Base-by-base conservation (phyloP, 2,113 vertebrate genomes). In the Nesogale talazaci region DNA sequence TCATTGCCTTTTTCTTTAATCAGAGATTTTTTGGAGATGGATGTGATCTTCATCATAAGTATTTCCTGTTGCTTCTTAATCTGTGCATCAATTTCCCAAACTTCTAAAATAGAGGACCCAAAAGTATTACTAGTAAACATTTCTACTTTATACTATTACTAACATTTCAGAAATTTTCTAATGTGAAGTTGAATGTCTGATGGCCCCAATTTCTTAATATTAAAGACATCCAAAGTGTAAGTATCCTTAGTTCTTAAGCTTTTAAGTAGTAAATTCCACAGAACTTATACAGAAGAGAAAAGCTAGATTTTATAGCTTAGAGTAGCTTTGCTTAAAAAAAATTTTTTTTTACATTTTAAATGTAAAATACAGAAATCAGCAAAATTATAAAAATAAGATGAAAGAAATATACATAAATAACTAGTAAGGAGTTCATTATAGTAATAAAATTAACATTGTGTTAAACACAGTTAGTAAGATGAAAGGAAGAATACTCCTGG, bases 71-170 rank as follows among this genome's bases (percentile, higher is more conserved):
- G 93, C 56, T 94, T 92, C 95, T 94, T 86, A 76, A 95, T 88
- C 31, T 93, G 91, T 59, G 90, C 94, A 90, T 88, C 96, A 93
- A 95, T 94, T 95, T 95, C 81, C 93, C 93, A 96, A 95, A 93
- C 80, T 96, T 96, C 96, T 96, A 96, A 93, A 96, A 96, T 52
- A 89, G 86, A 96, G 93, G 87, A 95, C 22, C 93, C 94, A 93
- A 94, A 86, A 76, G 88, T n/a, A 93, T 92, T 93, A 96, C 46
- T 96, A 93, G 76, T 93, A 65, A 92, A 93, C 85, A 88, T 90
- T 90, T 88, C 86, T 94, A 77, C 63, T 88, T 29, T 92, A 17
- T 7, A 77, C 57, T 94, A 86, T 40, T 84, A 89, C 70, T 82
- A 93, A 87, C n/a, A 83, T 83, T 57, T 93, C 69, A 91, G 40